Conservation (phyloP, 1,140 invertebrate species). For the Camponotus floridanus region DNA sequence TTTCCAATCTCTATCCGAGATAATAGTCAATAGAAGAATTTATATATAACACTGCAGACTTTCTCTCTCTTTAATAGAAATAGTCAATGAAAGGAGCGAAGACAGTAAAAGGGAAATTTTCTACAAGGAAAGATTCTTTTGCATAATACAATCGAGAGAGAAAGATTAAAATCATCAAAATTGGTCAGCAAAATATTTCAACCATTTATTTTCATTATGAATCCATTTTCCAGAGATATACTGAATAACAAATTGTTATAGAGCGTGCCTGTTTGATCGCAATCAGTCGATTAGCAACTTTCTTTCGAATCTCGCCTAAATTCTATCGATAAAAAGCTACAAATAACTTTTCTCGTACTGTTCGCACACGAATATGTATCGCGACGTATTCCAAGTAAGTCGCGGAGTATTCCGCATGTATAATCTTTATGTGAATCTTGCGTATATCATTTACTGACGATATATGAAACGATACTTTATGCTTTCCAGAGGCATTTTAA, state of each 20-base stretch:
- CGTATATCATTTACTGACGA: not conserved
- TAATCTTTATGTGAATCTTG: slow-evolving; percentile 33
- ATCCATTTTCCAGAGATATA: slow-evolving; percentile 71
- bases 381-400: slow-evolving; percentile 29
- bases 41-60: not conserved
- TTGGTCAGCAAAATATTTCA: slow-evolving; percentile 81
- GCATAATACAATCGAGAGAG: slow-evolving; percentile 21
- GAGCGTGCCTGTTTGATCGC: slow-evolving; percentile 67
- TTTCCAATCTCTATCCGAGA: not conserved
- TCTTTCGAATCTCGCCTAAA: slow-evolving; percentile 72
- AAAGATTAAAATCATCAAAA: slow-evolving; percentile 55
- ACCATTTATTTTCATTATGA: slow-evolving; percentile 78
- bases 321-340: slow-evolving; percentile 80
- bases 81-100: not conserved
- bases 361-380: slow-evolving; percentile 17
- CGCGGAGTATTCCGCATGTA: slow-evolving; percentile 39
- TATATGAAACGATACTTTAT: not conserved
- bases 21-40: not conserved
- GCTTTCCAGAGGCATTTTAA: slow-evolving; percentile 66
- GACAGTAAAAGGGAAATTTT: not conserved
- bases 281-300: slow-evolving; percentile 73
- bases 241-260: slow-evolving; percentile 65
- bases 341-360: slow-evolving; percentile 73
- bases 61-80: not conserved
- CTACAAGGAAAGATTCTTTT: not conserved